Base-by-base conservation (phyloP, 1,140 invertebrate genomes). In the Venustaconcha ellipsiformis region DNA sequence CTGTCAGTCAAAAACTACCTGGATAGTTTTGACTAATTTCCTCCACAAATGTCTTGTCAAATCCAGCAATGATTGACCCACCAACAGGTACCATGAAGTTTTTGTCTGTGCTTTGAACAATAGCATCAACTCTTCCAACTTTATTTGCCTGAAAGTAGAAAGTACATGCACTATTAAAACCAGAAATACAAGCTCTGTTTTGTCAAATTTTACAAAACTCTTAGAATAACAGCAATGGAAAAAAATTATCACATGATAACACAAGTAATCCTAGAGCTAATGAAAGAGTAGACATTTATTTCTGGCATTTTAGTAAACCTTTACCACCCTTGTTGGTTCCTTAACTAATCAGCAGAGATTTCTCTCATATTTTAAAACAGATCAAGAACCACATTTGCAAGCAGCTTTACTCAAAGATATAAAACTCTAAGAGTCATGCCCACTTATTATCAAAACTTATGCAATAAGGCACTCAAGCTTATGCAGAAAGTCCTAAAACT, bases 81-180 rank as follows among this genome's bases (percentile, higher is more conserved):
- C 96, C 96, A 20, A 97, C 96, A 67, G 96, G 96, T 30, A 97
- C 95, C 88, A 96, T 89, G 66, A 97, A 94, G 89, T 97, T 97
- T 88, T 97, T 97, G 88, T 97, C 96, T 23, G 94, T 94, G 84
- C 95, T 96, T 87, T 97, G 95, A 74, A 96, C 94, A 89, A 96
- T 94, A 8, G 93, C 93, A 91, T 96, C 95, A 0, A 96, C 90
- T 72, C 95, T 90, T 48, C 94, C 94, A 77, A 92, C 78, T 64
- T 83, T 71, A n/a, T 82, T 78, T 68, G 90, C 87, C 83, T 89
- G 69, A 14, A 79, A 76, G 11, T 62, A 56, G 15, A 60, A 48
- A 48, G 59, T n/a, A 23, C 59, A 62, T 23, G 18, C 18, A 12
- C 18, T 62, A 62, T 18, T 23, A n/a, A 62, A 18, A 60, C 20